Percentiles rank a stretch among this genome's conserved stretches.
phyloP scores from a whole-genome alignment of 2,888 invertebrate species.

The Scaptomyza cyrtandrae region DNA sequence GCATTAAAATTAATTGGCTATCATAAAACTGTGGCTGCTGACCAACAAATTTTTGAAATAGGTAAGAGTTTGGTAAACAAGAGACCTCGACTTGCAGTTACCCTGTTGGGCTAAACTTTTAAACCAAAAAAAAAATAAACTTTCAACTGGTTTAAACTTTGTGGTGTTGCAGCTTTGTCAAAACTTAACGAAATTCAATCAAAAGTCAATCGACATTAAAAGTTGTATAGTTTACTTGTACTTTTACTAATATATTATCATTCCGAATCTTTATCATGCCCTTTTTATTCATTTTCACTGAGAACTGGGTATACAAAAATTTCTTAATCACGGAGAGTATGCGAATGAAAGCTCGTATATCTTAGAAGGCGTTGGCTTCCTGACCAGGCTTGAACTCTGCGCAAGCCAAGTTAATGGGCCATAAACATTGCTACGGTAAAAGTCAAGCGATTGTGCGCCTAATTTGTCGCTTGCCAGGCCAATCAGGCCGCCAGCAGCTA shows the following conservation, averaged over 20 bases:
- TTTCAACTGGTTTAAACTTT: too few species aligned
- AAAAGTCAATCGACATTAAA: not conserved
- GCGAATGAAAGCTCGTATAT: slow-evolving; percentile 37
- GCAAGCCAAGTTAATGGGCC: slow-evolving; percentile 63
- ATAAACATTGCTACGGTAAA: slow-evolving; percentile 66
- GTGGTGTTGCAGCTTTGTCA: too few species aligned
- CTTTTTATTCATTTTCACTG: not conserved
- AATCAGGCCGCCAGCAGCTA: slow-evolving; percentile 64
- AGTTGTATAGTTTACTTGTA: not conserved
- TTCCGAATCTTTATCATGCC: not conserved
- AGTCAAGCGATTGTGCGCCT: slow-evolving; percentile 72
- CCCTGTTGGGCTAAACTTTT: not conserved
- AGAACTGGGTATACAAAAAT: slow-evolving; percentile 41
- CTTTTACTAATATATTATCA: not conserved
- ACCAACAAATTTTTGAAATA: slow-evolving; percentile 4
- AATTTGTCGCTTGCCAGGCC: slow-evolving; percentile 76
- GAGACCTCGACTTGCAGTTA: not conserved
- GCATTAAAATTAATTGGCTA: slow-evolving; percentile 73
- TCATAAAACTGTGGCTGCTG: slow-evolving; percentile 60
- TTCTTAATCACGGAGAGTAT: slow-evolving; percentile 66
- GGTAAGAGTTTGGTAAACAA: not conserved
- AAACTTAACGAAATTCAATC: not conserved
- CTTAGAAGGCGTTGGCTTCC: slow-evolving; percentile 58
- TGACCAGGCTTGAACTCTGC: slow-evolving; percentile 55
- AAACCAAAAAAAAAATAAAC: too few species aligned